Evolutionary conservation across 2,797 vertebrate species (phyloP).

Genomic region (Siniperca scherzeri): DNA sequence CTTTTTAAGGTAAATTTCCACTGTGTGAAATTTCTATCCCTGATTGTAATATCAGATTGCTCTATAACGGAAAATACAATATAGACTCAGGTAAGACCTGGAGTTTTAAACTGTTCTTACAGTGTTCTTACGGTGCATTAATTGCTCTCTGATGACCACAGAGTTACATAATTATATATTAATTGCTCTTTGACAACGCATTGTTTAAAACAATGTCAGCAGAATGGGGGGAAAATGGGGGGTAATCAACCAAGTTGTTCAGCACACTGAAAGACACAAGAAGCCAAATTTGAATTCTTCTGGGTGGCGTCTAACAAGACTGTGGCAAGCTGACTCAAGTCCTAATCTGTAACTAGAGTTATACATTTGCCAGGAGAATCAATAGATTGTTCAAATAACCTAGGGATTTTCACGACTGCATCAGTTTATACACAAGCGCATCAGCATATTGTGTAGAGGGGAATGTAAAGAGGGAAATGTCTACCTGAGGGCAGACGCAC

Average conservation of each 20-base stretch:
- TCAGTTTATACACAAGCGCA: slow-evolving; percentile 13
- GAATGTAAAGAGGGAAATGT: background rate
- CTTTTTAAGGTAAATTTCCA: background rate
- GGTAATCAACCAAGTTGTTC: background rate
- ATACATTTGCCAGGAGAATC: slow-evolving; percentile 17
- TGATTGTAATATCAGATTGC: slow-evolving; percentile 1
- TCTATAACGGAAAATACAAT: background rate
- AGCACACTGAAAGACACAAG: background rate
- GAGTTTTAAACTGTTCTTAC: background rate
- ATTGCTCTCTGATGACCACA: background rate
- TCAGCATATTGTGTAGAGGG: background rate
- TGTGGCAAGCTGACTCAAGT: slow-evolving; percentile 12
- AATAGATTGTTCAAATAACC: slow-evolving; percentile 29
- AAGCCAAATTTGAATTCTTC: slow-evolving; percentile 3
- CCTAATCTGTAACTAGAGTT: slow-evolving; percentile 19
- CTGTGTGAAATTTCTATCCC: background rate
- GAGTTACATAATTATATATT: background rate
- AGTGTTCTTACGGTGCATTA: background rate
- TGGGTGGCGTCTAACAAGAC: slow-evolving; percentile 6
- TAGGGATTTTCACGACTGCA: slow-evolving; percentile 1
- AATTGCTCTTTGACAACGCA: background rate
- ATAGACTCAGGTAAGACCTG: background rate
- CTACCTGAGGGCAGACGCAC: background rate
- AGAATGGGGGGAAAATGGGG: background rate
- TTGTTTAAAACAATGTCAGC: slow-evolving; percentile 6